Evolutionary conservation across 2,797 vertebrate species (phyloP).

Genomic region (Alca torda): DNA sequence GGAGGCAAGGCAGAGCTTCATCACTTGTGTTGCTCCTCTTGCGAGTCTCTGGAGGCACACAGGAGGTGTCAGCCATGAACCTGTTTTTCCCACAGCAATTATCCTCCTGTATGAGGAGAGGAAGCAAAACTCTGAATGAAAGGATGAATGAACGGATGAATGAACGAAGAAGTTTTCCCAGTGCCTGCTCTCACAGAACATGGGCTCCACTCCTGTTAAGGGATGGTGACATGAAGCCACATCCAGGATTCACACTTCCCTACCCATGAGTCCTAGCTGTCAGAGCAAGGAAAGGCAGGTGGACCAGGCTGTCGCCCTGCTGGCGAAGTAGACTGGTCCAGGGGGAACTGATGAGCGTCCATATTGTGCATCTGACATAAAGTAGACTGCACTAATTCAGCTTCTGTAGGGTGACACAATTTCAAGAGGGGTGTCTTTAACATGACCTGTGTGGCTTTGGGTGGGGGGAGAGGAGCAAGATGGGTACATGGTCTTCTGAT

Average conservation of each 20-base stretch:
- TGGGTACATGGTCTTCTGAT: background rate
- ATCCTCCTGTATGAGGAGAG: background rate
- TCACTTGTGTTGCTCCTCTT: background rate
- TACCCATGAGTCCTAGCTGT: background rate
- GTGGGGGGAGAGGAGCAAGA: background rate
- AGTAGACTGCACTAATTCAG: background rate
- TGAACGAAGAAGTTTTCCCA: background rate
- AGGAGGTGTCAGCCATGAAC: background rate
- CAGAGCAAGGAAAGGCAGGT: background rate
- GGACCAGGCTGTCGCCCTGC: background rate
- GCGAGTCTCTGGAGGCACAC: background rate
- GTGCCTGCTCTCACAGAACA: background rate
- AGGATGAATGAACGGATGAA: background rate
- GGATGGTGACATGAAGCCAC: background rate
- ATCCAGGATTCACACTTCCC: background rate
- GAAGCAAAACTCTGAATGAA: background rate
- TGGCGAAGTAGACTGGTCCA: background rate
- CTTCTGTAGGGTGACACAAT: background rate
- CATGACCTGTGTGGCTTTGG: background rate
- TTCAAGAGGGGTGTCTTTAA: background rate
- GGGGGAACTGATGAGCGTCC: fast-evolving
- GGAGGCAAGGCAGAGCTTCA: background rate
- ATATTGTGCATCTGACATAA: background rate
- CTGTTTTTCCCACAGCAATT: background rate
- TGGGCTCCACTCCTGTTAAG: background rate